Conservation (phyloP, 1,140 invertebrate genomes). For the Pseudoatta argentina region DNA sequence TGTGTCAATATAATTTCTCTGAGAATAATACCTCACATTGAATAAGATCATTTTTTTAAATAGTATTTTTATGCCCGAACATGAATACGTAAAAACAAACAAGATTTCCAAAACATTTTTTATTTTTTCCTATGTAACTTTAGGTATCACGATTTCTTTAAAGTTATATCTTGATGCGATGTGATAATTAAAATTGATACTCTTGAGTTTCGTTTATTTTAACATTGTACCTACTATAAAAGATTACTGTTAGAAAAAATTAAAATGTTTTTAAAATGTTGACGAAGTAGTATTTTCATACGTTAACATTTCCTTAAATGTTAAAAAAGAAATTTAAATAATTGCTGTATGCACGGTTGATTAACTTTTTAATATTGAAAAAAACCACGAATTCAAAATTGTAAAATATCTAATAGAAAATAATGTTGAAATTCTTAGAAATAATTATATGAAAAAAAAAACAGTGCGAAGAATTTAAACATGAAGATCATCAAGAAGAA, state of each 20-base stretch:
- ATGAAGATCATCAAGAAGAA: background rate
- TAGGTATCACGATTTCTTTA: background rate
- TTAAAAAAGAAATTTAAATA: conserved; percentile 6
- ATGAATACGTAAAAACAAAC: background rate
- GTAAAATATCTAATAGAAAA: background rate
- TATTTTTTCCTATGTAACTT: background rate
- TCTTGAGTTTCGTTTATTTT: background rate
- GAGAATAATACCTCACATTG: background rate
- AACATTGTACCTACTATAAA: background rate
- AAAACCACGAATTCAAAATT: background rate
- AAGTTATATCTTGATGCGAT: background rate
- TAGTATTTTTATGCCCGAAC: background rate
- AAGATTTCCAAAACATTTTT: background rate
- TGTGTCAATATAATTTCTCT: conserved; percentile 7
- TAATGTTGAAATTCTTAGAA: background rate
- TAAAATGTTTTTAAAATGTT: background rate
- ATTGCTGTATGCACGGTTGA: background rate
- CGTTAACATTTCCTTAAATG: background rate
- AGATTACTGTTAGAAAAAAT: background rate
- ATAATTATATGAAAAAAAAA: background rate
- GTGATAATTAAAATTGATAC: background rate
- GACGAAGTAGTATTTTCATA: background rate
- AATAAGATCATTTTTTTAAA: background rate
- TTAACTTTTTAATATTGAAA: background rate
- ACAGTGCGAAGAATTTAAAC: background rate